Conservation (phyloP, 2,113 vertebrate genomes). For the Lophochroa leadbeateri region DNA sequence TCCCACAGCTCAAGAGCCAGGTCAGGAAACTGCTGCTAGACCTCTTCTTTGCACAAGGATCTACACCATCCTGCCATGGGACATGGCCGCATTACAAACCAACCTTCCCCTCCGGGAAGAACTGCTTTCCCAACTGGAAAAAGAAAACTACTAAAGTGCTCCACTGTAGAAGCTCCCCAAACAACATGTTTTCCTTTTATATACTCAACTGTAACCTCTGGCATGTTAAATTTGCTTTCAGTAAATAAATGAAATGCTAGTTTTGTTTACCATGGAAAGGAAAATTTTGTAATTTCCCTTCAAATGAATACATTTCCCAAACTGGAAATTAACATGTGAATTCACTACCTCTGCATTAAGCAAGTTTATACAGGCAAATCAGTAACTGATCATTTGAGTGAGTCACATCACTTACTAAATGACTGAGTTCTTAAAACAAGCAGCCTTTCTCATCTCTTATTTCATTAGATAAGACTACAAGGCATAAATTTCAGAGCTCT, state of each 20-base stretch:
- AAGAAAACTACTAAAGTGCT: background rate
- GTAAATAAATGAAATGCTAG: background rate
- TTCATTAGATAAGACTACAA: background rate
- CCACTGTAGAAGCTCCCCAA: too few relatives aligned
- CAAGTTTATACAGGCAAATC: background rate
- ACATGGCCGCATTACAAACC: accelerated
- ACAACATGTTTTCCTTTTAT: accelerated
- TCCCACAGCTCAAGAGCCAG: too few relatives aligned
- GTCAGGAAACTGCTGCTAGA: too few relatives aligned
- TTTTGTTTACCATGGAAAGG: background rate
- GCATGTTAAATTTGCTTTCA: background rate
- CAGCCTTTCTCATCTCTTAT: background rate
- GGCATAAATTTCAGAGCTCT: background rate
- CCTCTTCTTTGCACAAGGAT: too few relatives aligned
- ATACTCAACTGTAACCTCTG: accelerated
- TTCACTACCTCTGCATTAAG: background rate
- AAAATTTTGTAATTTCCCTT: background rate
- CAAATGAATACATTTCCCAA: background rate
- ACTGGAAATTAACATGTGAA: background rate
- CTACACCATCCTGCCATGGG: too few relatives aligned
- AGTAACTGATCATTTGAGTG: background rate
- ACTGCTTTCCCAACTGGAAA: background rate
- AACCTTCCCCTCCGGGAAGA: background rate
- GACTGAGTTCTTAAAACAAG: background rate
- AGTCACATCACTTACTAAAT: background rate